Percentiles rank a stretch among this genome's conserved stretches.
Conservation (phyloP, 2,113 vertebrate species). For the Coreoperca whiteheadi region DNA sequence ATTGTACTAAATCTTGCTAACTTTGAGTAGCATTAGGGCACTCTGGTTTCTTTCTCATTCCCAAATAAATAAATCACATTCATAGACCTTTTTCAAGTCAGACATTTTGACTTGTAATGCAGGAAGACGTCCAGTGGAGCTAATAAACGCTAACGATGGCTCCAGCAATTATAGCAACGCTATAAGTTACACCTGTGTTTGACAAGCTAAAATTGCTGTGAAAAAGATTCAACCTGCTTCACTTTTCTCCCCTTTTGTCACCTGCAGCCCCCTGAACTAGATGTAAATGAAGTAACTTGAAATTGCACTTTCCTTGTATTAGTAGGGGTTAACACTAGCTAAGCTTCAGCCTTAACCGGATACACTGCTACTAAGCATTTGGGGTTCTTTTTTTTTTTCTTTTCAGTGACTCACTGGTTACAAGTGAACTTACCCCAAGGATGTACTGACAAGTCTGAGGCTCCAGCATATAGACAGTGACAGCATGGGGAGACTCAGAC, state of each 20-base stretch:
- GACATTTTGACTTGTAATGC: no score
- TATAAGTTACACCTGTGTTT: not conserved
- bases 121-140: not conserved
- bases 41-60: not conserved
- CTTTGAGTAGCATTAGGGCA: no score
- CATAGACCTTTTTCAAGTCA: not conserved
- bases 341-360: not conserved
- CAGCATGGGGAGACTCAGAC: conserved; percentile 98
- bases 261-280: no score
- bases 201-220: not conserved
- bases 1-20: no score
- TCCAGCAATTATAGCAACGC: not conserved
- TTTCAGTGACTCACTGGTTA: not conserved
- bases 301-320: not conserved
- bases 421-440: conserved; percentile 90
- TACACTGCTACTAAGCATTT: not conserved
- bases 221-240: not conserved
- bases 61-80: not conserved
- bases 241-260: not conserved
- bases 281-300: not conserved
- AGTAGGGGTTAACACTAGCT: not conserved
- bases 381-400: not conserved
- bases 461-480: conserved; percentile 98
- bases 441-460: conserved; percentile 98
- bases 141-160: not conserved